These are phyloP conservation scores for Sepioteuthis lessoniana DNA, from an alignment of 2,888 invertebrate species.

Conservation along the genomic window DNA sequence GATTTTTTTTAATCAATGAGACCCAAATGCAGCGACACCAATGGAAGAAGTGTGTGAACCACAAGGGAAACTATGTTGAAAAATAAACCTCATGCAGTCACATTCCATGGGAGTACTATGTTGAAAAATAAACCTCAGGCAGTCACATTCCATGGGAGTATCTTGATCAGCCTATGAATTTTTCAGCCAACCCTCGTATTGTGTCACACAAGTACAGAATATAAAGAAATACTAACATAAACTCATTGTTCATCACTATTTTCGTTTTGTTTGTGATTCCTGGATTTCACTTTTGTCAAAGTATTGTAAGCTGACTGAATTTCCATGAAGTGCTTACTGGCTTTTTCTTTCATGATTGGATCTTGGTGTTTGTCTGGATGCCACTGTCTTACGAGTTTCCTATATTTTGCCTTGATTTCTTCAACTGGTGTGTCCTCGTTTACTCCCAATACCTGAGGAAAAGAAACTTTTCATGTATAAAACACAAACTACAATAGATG, in stretches of 20 bases:
- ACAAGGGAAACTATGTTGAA: too few species aligned
- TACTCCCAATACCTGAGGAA: background rate
- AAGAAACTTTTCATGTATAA: background rate
- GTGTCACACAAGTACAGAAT: too few species aligned
- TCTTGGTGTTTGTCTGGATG: slow-evolving; percentile 37
- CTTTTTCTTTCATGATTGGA: slow-evolving; percentile 25
- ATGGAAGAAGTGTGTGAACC: too few species aligned
- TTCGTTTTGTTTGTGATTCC: background rate
- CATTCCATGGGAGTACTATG: too few species aligned
- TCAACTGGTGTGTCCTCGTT: background rate
- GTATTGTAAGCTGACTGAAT: background rate
- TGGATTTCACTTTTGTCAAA: slow-evolving; percentile 17
- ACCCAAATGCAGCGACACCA: too few species aligned
- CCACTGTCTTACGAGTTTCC: slow-evolving; percentile 38
- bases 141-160: too few species aligned
- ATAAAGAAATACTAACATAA: background rate
- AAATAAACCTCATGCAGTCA: too few species aligned
- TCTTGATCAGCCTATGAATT: too few species aligned
- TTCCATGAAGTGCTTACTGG: background rate
- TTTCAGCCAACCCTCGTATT: too few species aligned
- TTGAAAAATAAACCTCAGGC: too few species aligned
- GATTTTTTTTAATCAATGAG: too few species aligned
- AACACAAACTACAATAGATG: background rate
- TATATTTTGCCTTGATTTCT: slow-evolving; percentile 35
- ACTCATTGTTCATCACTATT: background rate